Conservation (phyloP, 2,113 vertebrate species). For the Petrocephalus microphthalmus region DNA sequence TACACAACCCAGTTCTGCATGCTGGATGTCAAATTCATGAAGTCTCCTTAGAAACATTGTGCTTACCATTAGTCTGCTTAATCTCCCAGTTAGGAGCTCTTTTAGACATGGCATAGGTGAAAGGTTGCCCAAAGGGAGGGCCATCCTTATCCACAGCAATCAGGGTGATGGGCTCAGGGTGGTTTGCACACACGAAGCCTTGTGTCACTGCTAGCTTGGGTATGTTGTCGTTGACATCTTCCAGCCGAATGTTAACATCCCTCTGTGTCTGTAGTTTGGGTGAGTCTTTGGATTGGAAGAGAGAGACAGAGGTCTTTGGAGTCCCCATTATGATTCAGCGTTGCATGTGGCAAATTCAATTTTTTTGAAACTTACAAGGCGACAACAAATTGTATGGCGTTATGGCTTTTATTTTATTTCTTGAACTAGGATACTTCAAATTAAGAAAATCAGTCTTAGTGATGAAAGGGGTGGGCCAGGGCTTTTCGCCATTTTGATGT, state of each 20-base stretch:
- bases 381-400: background rate
- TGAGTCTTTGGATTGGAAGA: constrained; percentile 42
- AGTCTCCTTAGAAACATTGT: background rate
- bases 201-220: constrained; percentile 44
- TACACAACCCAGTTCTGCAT: background rate
- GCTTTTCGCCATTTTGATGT: background rate
- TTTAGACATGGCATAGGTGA: constrained; percentile 47
- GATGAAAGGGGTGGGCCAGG: background rate
- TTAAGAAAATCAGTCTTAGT: background rate
- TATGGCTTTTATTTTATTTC: background rate
- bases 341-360: background rate
- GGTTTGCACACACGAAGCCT: constrained; percentile 54
- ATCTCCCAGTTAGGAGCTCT: constrained; percentile 60
- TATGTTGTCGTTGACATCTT: constrained; percentile 62
- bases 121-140: constrained; percentile 53
- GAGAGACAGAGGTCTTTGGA: background rate
- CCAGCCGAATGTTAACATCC: constrained; percentile 45
- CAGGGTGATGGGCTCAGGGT: constrained; percentile 46
- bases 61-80: constrained; percentile 45
- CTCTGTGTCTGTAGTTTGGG: constrained; percentile 40
- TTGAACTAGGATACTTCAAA: background rate
- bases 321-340: background rate
- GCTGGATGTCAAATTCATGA: background rate
- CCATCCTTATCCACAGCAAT: constrained; percentile 51
- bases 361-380: background rate